Percentiles rank a stretch among this genome's conserved stretches.
Evolutionary conservation across 2,888 invertebrate genomes (phyloP).

Genomic region (Meiosimyza platycephala): DNA sequence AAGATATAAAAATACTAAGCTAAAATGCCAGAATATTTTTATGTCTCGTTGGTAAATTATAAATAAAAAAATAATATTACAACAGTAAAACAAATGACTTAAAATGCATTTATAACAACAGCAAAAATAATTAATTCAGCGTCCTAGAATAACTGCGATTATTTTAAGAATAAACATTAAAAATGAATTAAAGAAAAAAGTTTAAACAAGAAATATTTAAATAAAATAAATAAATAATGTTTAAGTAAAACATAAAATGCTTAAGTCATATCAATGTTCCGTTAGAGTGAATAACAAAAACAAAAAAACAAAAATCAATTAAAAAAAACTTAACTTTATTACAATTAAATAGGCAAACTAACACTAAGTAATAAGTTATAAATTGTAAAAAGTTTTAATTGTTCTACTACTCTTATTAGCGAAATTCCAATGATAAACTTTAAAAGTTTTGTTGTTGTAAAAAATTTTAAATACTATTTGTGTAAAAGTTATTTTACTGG

Average conservation of each 20-base stretch:
- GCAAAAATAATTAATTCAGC: constrained; percentile 1
- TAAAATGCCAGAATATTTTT: not conserved
- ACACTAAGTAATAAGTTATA: not conserved
- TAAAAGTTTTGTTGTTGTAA: constrained; percentile 21
- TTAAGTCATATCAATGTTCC: constrained; percentile 60
- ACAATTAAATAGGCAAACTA: constrained; percentile 1
- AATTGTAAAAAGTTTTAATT: constrained; percentile 24
- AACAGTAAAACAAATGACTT: not conserved
- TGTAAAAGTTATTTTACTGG: too few relatives aligned
- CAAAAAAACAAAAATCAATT: constrained; percentile 10
- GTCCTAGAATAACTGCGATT: not conserved
- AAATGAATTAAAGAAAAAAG: not conserved
- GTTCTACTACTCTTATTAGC: constrained; percentile 20
- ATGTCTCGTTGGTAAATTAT: not conserved
- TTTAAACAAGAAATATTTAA: constrained; percentile 13
- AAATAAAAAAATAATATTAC: not conserved
- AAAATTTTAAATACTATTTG: too few relatives aligned
- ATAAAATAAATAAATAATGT: constrained; percentile 13
- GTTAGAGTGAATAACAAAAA: constrained; percentile 51
- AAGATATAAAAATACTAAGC: constrained; percentile 5
- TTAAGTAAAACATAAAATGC: constrained; percentile 45
- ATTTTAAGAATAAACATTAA: constrained; percentile 24
- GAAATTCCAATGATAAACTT: constrained; percentile 4
- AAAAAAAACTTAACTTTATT: constrained; percentile 5
- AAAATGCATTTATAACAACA: not conserved